Evolutionary conservation across 2,888 invertebrate genomes (phyloP), one percentile per base, ranked within the genome.

Genomic region (Lamellibrachia columna): DNA sequence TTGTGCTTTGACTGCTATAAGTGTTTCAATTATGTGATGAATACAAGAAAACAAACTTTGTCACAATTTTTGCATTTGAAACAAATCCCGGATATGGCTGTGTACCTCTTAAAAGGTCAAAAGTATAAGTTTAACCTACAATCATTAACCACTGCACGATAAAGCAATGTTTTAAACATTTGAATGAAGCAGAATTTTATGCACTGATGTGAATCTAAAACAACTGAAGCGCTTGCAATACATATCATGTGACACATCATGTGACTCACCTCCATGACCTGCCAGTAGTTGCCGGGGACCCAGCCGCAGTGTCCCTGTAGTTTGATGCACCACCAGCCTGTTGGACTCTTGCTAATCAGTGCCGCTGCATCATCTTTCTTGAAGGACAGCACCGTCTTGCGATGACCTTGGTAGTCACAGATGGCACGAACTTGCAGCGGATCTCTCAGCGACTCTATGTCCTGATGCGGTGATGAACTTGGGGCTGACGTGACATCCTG

Each of bases 201-300:
- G n/a, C 75, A 22, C 75, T 22, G 75, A n/a, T 22, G 6, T 6
- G 22, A 4, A n/a, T 6, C 75, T 75, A 75, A 58, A 15, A 0
- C 15, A 58, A 58, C 58, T 2, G 8, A 15, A 58, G 11, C 58
- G 2, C 8, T 58, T 15, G 15, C 15, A n/a, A 22, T 6, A 75
- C 22, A 75, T 60, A 15, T 60, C 60, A 8, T 1, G 60, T 60
- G 60, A 60, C 11, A 40, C 22, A 22, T 75, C 75, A 75, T 75
- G 75, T 40, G 93, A 55, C 53, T 90, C 60, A 90, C 93, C 93
- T 91, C 53, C n/a, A 53, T 15, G n/a, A 53, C 53, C 53, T 91
- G 55, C 93, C 93, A 93, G 92, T 92, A 93, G 58, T 92, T 92
- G 40, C 90, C 93, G 8, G 93, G 93, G 8, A 93, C 93, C 93